Evolutionary conservation across 2,113 vertebrate species (phyloP).

Genomic region (Mirza zaza): DNA sequence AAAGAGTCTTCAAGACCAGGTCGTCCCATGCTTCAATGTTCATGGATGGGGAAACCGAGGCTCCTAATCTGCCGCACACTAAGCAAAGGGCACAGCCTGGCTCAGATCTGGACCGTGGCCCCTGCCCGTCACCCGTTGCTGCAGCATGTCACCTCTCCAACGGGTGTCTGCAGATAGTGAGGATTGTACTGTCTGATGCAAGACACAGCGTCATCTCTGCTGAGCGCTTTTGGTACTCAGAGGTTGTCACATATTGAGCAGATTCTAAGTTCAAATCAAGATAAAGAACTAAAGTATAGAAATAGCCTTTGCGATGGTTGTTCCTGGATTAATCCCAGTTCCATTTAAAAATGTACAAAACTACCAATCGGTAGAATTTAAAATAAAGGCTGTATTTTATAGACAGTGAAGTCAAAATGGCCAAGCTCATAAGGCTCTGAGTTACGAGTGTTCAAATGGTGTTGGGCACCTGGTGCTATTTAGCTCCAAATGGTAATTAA

Average conservation of each 20-base stretch:
- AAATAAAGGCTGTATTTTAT: neutral
- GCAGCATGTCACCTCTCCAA: neutral
- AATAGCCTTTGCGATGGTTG: neutral
- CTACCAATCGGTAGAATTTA: neutral
- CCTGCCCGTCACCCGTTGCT: fast-evolving
- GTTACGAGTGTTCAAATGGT: neutral
- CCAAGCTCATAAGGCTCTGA: neutral
- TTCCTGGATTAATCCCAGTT: neutral
- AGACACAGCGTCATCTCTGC: neutral
- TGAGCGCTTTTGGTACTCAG: neutral
- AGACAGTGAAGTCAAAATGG: neutral
- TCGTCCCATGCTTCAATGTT: neutral
- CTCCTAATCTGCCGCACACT: fast-evolving
- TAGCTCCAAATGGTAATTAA: neutral
- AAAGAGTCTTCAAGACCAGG: neutral
- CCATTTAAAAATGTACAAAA: neutral
- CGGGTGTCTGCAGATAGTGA: neutral
- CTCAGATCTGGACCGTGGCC: neutral
- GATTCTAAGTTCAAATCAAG: neutral
- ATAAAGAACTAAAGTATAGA: neutral
- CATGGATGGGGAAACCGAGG: neutral
- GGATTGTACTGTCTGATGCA: neutral
- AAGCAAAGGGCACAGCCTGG: neutral
- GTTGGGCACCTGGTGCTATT: neutral
- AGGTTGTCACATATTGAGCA: neutral